A percentile compares a stretch with the other conserved stretches of the same genome.
These are phyloP conservation scores for Cheilosia soror DNA, from an alignment of 2,888 invertebrate species.

Conservation along the genomic window DNA sequence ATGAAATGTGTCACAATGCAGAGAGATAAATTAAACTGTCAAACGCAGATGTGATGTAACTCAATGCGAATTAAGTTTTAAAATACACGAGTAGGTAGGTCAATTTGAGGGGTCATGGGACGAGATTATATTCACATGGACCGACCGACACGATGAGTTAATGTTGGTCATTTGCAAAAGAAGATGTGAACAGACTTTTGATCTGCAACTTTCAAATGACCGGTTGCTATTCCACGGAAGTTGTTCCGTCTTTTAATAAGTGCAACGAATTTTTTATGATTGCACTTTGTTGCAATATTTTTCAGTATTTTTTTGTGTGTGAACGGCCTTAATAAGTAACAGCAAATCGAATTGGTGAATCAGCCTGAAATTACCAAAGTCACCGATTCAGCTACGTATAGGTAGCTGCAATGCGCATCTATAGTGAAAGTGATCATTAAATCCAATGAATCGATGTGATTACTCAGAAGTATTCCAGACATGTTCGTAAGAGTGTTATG, in stretches of 20 bases:
- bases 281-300: slow-evolving; percentile 1
- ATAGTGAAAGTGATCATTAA: neutral
- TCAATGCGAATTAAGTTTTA: slow-evolving; percentile 21
- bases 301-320: neutral
- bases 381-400: neutral
- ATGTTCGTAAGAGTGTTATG: too few relatives aligned
- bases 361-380: neutral
- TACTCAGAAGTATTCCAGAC: too few relatives aligned
- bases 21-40: slow-evolving; percentile 16
- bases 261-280: slow-evolving; percentile 16
- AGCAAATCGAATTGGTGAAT: neutral
- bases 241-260: neutral
- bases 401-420: neutral
- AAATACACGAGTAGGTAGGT: slow-evolving; percentile 13
- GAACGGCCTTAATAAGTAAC: neutral
- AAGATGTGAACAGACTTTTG: slow-evolving; percentile 27
- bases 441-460: too few relatives aligned
- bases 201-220: slow-evolving; percentile 15
- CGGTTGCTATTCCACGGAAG: neutral
- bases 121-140: slow-evolving; percentile 36
- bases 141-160: slow-evolving; percentile 7
- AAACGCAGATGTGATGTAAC: slow-evolving; percentile 35
- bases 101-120: slow-evolving; percentile 39
- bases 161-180: neutral
- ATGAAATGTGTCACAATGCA: slow-evolving; percentile 28